phyloP scores from a whole-genome alignment of 1,140 invertebrate genomes.

The Anastatus disparis region DNA sequence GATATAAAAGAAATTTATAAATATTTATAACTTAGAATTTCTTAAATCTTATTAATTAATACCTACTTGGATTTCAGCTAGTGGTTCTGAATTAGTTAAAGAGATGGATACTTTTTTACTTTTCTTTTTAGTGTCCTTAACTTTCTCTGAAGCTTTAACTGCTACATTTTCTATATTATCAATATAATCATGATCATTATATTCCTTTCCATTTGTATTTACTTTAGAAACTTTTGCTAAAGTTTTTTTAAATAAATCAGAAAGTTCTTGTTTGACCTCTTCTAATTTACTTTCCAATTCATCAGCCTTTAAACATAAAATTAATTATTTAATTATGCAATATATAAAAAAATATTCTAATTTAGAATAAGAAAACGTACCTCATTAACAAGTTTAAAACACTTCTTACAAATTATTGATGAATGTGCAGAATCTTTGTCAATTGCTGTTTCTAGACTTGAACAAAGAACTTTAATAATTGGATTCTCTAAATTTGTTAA shows the following conservation, averaged over 20 bases:
- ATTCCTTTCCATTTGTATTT: constrained; percentile 53
- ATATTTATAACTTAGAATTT: not conserved
- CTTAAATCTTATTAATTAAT: not conserved
- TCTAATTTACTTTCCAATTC: constrained; percentile 68
- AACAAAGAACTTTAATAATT: constrained; percentile 64
- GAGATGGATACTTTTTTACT: constrained; percentile 40
- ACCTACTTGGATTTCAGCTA: constrained; percentile 13
- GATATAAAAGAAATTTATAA: not conserved
- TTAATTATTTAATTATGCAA: not conserved
- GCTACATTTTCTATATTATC: constrained; percentile 53
- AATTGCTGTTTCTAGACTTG: constrained; percentile 66
- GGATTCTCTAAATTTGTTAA: constrained; percentile 61
- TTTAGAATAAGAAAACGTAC: constrained; percentile 41
- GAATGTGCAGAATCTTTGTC: constrained; percentile 67
- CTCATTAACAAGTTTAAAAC: constrained; percentile 71
- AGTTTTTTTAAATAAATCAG: constrained; percentile 63
- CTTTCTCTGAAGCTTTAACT: constrained; percentile 28
- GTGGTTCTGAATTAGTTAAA: constrained; percentile 30
- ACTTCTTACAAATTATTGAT: constrained; percentile 73
- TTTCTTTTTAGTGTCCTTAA: constrained; percentile 42
- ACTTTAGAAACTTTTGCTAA: constrained; percentile 51
- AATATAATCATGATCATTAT: constrained; percentile 63
- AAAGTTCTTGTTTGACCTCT: constrained; percentile 65
- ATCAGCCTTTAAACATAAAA: constrained; percentile 63
- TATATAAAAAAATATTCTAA: not conserved